Percentiles rank a stretch among this genome's conserved stretches.
Conservation (phyloP, 2,797 vertebrate genomes). For the Telmatherina bonti region DNA sequence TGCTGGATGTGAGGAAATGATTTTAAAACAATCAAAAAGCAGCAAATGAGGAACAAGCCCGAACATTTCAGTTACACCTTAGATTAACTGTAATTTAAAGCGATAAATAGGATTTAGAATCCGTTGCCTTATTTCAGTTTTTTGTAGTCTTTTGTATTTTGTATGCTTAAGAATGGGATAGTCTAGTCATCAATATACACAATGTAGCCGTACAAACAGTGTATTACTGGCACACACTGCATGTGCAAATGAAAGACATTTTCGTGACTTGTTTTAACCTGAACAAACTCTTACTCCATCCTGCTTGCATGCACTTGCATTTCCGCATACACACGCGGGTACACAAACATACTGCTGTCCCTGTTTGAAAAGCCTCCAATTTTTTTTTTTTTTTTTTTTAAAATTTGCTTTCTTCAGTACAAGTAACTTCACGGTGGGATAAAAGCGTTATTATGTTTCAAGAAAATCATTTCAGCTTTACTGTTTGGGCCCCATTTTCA, state of each 20-base stretch:
- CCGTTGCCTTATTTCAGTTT: constrained; percentile 18
- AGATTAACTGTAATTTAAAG: constrained; percentile 21
- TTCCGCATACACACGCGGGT: constrained; percentile 14
- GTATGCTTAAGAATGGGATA: constrained; percentile 21
- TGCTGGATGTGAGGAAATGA: background rate
- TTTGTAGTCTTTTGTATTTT: background rate
- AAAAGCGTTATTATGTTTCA: constrained; percentile 78
- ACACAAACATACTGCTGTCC: constrained; percentile 74
- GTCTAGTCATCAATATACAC: constrained; percentile 41
- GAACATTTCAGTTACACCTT: constrained; percentile 32
- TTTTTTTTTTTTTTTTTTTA: no score
- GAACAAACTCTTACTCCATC: constrained; percentile 60
- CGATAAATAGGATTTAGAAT: constrained; percentile 26
- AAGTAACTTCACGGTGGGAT: constrained; percentile 81
- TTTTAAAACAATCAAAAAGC: constrained; percentile 4
- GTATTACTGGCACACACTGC: constrained; percentile 48
- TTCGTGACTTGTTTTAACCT: constrained; percentile 70
- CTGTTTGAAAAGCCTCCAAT: constrained; percentile 70
- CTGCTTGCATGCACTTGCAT: constrained; percentile 32
- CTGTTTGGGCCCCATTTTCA: constrained; percentile 67
- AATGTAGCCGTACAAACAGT: constrained; percentile 50
- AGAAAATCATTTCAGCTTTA: constrained; percentile 67
- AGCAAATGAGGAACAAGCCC: constrained; percentile 17
- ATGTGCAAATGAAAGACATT: constrained; percentile 65
- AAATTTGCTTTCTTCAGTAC: constrained; percentile 77